Evolutionary conservation across 2,113 vertebrate species (phyloP), one percentile per base, ranked within the genome.

Genomic region (Dipodomys merriami): DNA sequence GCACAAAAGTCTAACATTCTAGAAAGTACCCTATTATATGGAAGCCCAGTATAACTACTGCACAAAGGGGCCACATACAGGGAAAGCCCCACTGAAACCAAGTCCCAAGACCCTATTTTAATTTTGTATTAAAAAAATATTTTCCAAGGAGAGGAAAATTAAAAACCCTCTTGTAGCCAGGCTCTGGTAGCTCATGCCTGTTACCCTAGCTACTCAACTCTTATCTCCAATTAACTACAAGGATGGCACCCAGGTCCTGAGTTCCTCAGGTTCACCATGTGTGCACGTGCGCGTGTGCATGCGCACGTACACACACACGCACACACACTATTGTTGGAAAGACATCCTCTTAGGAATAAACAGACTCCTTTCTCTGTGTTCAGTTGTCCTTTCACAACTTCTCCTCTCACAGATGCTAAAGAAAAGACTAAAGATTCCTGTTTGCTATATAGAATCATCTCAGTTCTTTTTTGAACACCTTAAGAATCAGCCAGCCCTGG

Each of bases 271-370:
- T 35, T 35, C 35, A 35, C 35, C 35, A 35, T 35, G 35, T 35
- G 35, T 35, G 35, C 35, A 35, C 35, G 35, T 3, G 35, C 3
- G 35, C 35, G 3, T 35, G 35, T 35, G 35, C 35, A 35, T 3
- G 2, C 35, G 35, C 35, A 3, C 35, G 35, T 35, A 81, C 6
- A 16, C 39, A 39, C 39, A 39, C 39, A 39, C 39, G 6, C 39
- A 39, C 39, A 39, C 39, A 39, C 39, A 39, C 39, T 39, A 39
- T 39, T 39, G 39, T 39, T 39, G 39, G 39, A 39, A 39, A 6
- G 39, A 39, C 39, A 46, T 77, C 68, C 92, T 73, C 91, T 90
- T 64, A 91, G 84, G 85, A 95, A 93, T 91, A 93, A 94, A 89
- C 76, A 72, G 67, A 82, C 62, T 92, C 89, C 69, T 79, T 74